Evolutionary conservation across 2,113 vertebrate species (phyloP).

Genomic region (Heterocephalus glaber): DNA sequence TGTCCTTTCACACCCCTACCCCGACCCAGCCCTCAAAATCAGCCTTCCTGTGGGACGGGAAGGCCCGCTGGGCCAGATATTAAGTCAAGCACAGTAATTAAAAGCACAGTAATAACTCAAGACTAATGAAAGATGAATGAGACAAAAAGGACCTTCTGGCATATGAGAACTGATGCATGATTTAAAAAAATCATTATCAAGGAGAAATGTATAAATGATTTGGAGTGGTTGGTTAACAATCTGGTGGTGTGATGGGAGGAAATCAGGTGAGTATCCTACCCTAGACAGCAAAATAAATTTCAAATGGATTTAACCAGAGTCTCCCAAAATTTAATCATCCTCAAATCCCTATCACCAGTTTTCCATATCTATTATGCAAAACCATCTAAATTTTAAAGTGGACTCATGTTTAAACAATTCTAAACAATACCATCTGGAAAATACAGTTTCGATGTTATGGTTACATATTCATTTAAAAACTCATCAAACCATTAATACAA

Average conservation of each 20-base stretch:
- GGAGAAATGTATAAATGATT: background rate
- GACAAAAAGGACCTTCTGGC: background rate
- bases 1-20: background rate
- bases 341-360: background rate
- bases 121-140: conserved; percentile 1
- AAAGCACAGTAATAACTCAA: conserved; percentile 10
- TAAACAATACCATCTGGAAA: background rate
- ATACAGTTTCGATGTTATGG: background rate
- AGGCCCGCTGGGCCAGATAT: background rate
- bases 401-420: conserved; percentile 21
- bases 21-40: background rate
- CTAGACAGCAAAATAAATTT: background rate
- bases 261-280: background rate
- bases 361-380: background rate
- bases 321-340: background rate
- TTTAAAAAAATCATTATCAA: conserved; percentile 5
- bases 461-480: background rate
- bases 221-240: background rate
- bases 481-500: background rate
- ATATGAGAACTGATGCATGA: background rate
- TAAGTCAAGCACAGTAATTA: background rate
- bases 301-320: background rate
- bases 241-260: background rate
- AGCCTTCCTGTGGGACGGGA: background rate
- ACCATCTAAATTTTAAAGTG: background rate